Evolutionary conservation across 2,113 vertebrate genomes (phyloP), one percentile per base, ranked within the genome.

Genomic region (Promerops cafer): DNA sequence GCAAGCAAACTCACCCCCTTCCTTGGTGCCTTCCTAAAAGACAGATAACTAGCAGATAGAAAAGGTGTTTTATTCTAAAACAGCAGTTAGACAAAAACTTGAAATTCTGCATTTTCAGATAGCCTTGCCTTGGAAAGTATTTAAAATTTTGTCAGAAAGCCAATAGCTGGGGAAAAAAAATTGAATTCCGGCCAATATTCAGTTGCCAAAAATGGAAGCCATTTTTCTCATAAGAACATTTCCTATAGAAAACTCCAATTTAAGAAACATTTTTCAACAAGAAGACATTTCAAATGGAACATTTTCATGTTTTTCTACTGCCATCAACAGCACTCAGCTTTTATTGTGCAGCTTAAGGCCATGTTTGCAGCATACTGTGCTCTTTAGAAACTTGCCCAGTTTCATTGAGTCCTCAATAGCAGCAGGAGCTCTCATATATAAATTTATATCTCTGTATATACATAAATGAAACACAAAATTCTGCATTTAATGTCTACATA

Each of bases 341-440:
- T 96, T 94, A 97, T 93, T 94, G 86, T 89, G 69, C 71, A 78
- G 92, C 86, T 94, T 79, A 64, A 89, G 96, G 96, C 90, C 90
- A 92, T 81, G 40, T 95, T 96, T 95, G 89, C 90, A 94, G 92
- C 90, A 92, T 44, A 90, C 65, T 94, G 76, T 56, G 71, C 88
- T 95, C 88, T 81, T 95, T 42, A 97, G 77, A 95, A 96, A 72
- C 40, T 86, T 76, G 49, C 85, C 83, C 45, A 26, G 64, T 78
- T 95, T 50, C 61, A 53, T 0, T 66, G 64, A 90, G 61, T 86
- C 53, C 31, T 94, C 61, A 57, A 4, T 7, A 94, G 45, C 83
- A 89, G 72, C 90, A 93, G 88, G 83, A 92, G 60, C 9, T 92
- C 28, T 56, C 44, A 60, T 86, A 76, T 81, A 94, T 66, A 87